Evolutionary conservation across 2,888 invertebrate species (phyloP).

Genomic region (Spatulosminthurus flaviceps): DNA sequence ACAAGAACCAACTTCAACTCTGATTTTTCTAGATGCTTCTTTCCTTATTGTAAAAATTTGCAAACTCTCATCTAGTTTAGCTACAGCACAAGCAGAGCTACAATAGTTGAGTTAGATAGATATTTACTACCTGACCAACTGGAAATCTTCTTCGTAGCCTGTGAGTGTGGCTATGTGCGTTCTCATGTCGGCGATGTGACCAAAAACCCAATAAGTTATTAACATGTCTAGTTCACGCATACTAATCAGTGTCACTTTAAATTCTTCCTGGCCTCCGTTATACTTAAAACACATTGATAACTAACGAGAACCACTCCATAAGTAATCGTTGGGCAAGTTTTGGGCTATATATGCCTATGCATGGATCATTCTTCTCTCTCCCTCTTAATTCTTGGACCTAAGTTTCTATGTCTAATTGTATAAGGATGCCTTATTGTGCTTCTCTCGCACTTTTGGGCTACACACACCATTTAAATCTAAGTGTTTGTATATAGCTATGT

Average conservation of each 20-base stretch:
- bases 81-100: too few relatives aligned
- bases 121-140: background rate
- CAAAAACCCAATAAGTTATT: conserved; percentile 30
- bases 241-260: conserved; percentile 44
- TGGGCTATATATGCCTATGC: background rate
- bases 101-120: too few relatives aligned
- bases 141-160: conserved; percentile 10
- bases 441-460: conserved; percentile 3
- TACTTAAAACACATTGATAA: background rate
- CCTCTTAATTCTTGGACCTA: conserved; percentile 8
- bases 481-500: too few relatives aligned
- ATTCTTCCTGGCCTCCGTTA: background rate
- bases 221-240: conserved; percentile 35
- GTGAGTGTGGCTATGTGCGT: background rate
- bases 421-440: too few relatives aligned
- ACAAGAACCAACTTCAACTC: too few relatives aligned
- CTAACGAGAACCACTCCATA: conserved; percentile 2
- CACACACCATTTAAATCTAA: too few relatives aligned
- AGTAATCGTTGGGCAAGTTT: conserved; percentile 2
- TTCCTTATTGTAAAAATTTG: background rate
- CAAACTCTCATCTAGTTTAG: conserved; percentile 4
- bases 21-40: too few relatives aligned
- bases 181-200: conserved; percentile 4
- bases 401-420: background rate
- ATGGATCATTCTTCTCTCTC: background rate